These are phyloP conservation scores for Falcaria lacertinaria DNA, from an alignment of 2,888 invertebrate genomes.

Conservation along the genomic window DNA sequence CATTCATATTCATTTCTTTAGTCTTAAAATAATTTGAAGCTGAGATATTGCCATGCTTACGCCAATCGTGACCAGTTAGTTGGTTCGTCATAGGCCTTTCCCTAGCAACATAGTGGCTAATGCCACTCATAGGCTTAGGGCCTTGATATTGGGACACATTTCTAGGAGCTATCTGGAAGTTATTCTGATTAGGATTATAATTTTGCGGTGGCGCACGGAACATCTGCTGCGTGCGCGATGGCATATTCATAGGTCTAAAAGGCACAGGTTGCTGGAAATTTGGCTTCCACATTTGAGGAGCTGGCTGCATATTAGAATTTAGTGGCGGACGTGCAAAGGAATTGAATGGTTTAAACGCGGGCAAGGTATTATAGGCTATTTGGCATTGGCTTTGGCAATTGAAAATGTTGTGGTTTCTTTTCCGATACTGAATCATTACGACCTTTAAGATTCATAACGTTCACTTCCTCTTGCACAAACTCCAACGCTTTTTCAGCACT, in stretches of 20 bases:
- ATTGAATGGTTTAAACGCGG: not conserved
- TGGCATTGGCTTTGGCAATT: no score
- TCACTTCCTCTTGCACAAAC: conserved; percentile 14
- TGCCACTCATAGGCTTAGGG: not conserved
- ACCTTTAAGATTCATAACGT: conserved; percentile 11
- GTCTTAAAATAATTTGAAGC: not conserved
- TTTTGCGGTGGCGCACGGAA: conserved; percentile 10
- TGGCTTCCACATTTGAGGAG: not conserved
- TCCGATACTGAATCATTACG: conserved; percentile 4
- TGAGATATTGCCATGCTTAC: conserved; percentile 2
- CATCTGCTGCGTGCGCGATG: conserved; percentile 11
- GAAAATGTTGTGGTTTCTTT: not conserved
- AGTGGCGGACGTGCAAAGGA: conserved; percentile 4
- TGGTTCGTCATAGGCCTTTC: not conserved
- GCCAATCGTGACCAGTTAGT: not conserved
- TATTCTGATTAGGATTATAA: conserved; percentile 1
- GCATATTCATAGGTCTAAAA: not conserved
- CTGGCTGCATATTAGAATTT: not conserved
- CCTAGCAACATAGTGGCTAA: not conserved
- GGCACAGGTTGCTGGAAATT: not conserved
- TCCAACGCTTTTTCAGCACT: conserved; percentile 23
- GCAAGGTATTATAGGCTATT: no score
- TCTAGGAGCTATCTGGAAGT: no score
- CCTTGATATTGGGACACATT: not conserved
- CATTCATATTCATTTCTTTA: not conserved